Base-by-base conservation (phyloP, 2,888 invertebrate genomes). In the Andrena hattorfiana region DNA sequence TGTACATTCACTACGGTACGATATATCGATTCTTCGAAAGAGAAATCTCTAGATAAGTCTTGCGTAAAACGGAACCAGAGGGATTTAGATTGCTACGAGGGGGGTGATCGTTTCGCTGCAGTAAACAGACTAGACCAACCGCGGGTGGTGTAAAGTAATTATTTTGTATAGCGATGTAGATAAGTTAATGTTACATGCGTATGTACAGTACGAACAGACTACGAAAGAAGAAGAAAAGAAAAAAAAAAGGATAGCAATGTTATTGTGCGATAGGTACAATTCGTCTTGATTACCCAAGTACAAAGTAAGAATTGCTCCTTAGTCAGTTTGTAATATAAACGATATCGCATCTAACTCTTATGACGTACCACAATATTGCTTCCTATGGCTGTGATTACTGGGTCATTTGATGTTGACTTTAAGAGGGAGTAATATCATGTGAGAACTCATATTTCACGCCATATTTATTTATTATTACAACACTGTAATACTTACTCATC, bases 341-440 rank as follows among this genome's bases (percentile, higher is more conserved):
- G 67, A 82, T 42, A 71, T 70, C 62, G 67, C 83, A 81, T 84
- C 81, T 81, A 83, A 88, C 83, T 68, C 54, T 82, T 84, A 83
- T 49, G 72, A 85, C 87, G 78, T 87, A 90, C 75, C 89, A 91
- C 90, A 92, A 91, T 92, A 93, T 93, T 94, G 93, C 93, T 94
- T 94, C 93, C 93, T 91, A 90, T 93, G 94, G 93, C 93, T 93
- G 93, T 94, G 94, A 93, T 93, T 90, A 86, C 89, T 89, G 92
- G 83, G 91, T 91, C 92, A 92, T 90, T 90, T 91, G 93, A 94
- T 94, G 93, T 93, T 93, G 92, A 93, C 92, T 93, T 91, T 93
- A 91, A 92, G 93, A 91, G 92, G 93, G 92, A 92, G 91, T 93
- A 93, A 93, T 93, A 90, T 93, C 93, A 93, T 91, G 91, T 93